phyloP scores from a whole-genome alignment of 2,888 invertebrate species.

The Torymus tubicola region DNA sequence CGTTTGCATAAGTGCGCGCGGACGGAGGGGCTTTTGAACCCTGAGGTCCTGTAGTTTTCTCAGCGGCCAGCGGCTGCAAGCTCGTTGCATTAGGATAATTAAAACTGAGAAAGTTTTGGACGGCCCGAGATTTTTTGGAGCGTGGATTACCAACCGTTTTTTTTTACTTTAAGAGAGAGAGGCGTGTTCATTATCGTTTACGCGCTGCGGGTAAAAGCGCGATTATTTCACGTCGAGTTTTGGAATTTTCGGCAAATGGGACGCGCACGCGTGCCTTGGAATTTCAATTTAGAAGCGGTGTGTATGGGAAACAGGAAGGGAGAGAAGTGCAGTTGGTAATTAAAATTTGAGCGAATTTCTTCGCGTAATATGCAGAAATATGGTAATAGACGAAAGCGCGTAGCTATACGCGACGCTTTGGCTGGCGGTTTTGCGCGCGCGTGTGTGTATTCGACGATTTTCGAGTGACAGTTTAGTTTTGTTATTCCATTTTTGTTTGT shows the following conservation, averaged over 20 bases:
- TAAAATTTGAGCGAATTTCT: constrained; percentile 15
- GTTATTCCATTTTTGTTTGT: no score
- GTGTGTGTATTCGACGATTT: no score
- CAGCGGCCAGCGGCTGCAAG: background rate
- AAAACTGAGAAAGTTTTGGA: constrained; percentile 43
- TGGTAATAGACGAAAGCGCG: no score
- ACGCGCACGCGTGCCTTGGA: background rate
- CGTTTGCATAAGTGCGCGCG: constrained; percentile 52
- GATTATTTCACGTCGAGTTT: constrained; percentile 27
- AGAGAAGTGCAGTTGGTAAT: background rate
- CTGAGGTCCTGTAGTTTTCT: constrained; percentile 15
- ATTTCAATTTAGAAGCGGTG: background rate
- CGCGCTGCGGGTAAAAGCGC: background rate
- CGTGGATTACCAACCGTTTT: background rate
- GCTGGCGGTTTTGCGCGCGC: no score
- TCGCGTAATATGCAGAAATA: no score
- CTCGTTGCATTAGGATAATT: constrained; percentile 46
- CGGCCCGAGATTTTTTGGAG: constrained; percentile 30
- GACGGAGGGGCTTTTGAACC: constrained; percentile 10
- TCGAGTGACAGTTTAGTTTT: no score
- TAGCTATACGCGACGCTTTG: no score
- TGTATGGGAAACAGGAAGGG: no score
- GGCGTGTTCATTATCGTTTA: constrained; percentile 28
- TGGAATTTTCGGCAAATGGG: background rate
- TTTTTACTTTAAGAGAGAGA: background rate